Conservation (phyloP, 1,140 invertebrate species). For the Maniola jurtina region DNA sequence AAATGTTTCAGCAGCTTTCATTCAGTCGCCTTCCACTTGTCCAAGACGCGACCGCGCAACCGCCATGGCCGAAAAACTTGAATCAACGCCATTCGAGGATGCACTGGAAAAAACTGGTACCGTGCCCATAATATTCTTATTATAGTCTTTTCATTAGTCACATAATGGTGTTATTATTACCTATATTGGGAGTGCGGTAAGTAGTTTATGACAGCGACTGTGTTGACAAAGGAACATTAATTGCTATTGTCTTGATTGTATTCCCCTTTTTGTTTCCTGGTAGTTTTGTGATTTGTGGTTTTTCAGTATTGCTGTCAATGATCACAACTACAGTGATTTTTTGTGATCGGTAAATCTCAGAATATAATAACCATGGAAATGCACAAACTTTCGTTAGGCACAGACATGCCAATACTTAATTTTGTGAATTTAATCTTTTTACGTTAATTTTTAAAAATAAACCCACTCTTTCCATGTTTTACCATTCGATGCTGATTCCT, state of each 20-base stretch:
- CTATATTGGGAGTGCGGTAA: neutral
- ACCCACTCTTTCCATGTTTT: too few relatives aligned
- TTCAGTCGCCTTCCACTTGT: slow-evolving; percentile 40
- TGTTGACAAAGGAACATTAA: slow-evolving; percentile 7
- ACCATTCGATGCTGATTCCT: too few relatives aligned
- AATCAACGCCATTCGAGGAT: slow-evolving; percentile 54
- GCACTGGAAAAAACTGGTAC: slow-evolving; percentile 61
- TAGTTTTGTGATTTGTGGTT: slow-evolving; percentile 1
- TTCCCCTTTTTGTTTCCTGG: neutral
- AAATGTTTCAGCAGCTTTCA: slow-evolving; percentile 45
- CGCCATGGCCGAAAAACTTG: slow-evolving; percentile 30
- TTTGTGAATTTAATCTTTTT: too few relatives aligned
- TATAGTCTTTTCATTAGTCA: neutral
- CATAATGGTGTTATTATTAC: neutral
- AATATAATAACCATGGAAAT: too few relatives aligned
- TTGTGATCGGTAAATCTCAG: too few relatives aligned
- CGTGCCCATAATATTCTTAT: neutral
- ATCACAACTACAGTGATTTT: too few relatives aligned
- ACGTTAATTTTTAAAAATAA: too few relatives aligned
- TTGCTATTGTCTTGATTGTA: neutral
- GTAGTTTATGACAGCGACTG: neutral
- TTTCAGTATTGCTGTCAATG: neutral
- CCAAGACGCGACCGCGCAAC: slow-evolving; percentile 24
- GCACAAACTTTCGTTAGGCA: too few relatives aligned
- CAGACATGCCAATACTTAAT: too few relatives aligned